Base-by-base conservation (phyloP, 1,140 invertebrate genomes). In the Contarinia nasturtii region DNA sequence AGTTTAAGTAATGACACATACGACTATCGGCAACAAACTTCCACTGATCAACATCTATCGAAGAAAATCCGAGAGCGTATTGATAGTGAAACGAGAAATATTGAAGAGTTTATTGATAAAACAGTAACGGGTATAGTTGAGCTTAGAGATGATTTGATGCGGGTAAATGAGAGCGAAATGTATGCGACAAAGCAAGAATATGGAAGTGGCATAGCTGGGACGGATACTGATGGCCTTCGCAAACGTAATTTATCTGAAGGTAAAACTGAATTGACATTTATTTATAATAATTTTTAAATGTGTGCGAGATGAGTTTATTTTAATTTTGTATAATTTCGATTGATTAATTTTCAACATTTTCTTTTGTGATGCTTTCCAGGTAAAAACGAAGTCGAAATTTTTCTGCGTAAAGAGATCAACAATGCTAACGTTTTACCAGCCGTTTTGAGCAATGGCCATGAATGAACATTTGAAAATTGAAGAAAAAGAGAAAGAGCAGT, bases 21-120 rank as follows among this genome's bases (percentile, higher is more conserved):
- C 5, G 34, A 27, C 10, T 27, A 27, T 27, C 27, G 27, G 27
- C 27, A 27, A 27, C 27, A 3, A 10, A 38, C 36, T 38, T 14
- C 12, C 3, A 14, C 12, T 4, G 36, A 38, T n/a, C 14, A 14
- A 14, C 36, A 63, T 33, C 49, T 64, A 49, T 62, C 59, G 15
- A 60, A 55, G 54, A 62, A 60, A 33, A 45, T 64, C 2, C 61
- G 58, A 53, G 61, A 64, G 40, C 63, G 63, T 41, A 52, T 64
- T 44, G 61, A 63, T 48, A 59, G 59, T 34, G 61, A 62, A 47
- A 61, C 61, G 44, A 57, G 60, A 49, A 63, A 64, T 52, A 64
- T 64, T 57, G 61, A 64, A 52, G 61, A 63, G 50, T 64, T 64
- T 55, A 58, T 63, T 34, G 60, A 58, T 36, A 58, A 63, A 46